Evolutionary conservation across 2,797 vertebrate species (phyloP).

Genomic region (Sebastes alutus): DNA sequence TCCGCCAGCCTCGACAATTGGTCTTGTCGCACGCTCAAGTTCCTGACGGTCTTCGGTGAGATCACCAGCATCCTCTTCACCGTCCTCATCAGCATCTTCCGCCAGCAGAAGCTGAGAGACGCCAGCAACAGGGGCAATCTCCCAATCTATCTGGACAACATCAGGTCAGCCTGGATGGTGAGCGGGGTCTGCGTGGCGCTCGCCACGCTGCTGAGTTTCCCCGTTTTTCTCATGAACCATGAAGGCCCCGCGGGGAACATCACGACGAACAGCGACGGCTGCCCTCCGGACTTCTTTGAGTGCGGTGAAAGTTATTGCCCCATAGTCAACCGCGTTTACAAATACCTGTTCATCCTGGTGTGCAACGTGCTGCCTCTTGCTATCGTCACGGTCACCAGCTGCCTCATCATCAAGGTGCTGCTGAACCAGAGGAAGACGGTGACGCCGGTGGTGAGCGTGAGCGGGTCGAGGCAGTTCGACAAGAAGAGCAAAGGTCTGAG

Average conservation of each 20-base stretch:
- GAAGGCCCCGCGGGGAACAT: constrained; percentile 11
- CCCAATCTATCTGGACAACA: constrained; percentile 72
- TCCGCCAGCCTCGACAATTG: rapidly evolving
- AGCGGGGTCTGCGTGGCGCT: constrained; percentile 50
- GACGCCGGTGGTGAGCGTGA: not conserved
- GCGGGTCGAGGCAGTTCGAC: not conserved
- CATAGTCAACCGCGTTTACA: constrained; percentile 60
- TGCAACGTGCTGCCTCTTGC: constrained; percentile 77
- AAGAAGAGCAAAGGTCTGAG: constrained; percentile 12
- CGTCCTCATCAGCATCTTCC: constrained; percentile 79
- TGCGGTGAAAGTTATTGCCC: constrained; percentile 67
- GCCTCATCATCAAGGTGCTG: constrained; percentile 71
- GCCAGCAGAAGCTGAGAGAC: constrained; percentile 82
- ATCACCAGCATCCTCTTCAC: constrained; percentile 80
- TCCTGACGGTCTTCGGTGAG: constrained; percentile 71
- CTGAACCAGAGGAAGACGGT: constrained; percentile 56
- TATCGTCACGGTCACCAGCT: constrained; percentile 71
- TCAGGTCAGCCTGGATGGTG: constrained; percentile 47
- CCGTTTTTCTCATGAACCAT: constrained; percentile 51
- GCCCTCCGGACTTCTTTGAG: constrained; percentile 72
- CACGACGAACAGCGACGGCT: constrained; percentile 11
- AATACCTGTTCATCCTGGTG: constrained; percentile 64
- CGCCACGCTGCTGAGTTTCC: constrained; percentile 54
- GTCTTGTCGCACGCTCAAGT: constrained; percentile 68
- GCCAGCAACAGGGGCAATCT: constrained; percentile 52